phyloP scores from a whole-genome alignment of 2,888 invertebrate species.

The Ceramica pisi region DNA sequence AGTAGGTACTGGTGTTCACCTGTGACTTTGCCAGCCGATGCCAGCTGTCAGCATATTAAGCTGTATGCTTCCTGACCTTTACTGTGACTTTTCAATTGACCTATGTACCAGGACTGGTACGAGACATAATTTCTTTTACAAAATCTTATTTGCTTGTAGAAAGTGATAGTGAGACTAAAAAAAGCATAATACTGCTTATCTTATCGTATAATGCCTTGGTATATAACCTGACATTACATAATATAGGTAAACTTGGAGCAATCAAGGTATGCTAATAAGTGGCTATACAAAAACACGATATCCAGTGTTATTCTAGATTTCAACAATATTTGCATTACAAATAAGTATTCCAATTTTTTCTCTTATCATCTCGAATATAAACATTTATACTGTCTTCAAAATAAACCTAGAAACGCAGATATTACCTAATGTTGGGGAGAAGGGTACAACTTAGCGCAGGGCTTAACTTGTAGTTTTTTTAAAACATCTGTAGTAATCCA shows the following conservation, averaged over 20 bases:
- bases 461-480: too few relatives aligned
- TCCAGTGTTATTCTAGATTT: neutral
- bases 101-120: neutral
- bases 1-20: too few relatives aligned
- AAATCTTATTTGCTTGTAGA: too few relatives aligned
- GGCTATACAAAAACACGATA: slow-evolving; percentile 9
- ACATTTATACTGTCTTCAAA: neutral
- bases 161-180: neutral
- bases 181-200: neutral
- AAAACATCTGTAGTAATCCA: too few relatives aligned
- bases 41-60: too few relatives aligned
- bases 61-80: neutral
- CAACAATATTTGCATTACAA: neutral
- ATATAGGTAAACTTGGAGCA: neutral
- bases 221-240: neutral
- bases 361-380: neutral
- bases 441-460: too few relatives aligned
- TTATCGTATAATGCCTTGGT: neutral
- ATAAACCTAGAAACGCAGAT: neutral
- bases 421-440: too few relatives aligned
- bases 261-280: slow-evolving; percentile 12
- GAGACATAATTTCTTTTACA: neutral
- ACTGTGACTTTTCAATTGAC: neutral
- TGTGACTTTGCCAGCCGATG: too few relatives aligned
- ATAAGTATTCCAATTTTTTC: neutral